Base-by-base conservation (phyloP, 2,888 invertebrate genomes). In the Balanococcus diminutus region DNA sequence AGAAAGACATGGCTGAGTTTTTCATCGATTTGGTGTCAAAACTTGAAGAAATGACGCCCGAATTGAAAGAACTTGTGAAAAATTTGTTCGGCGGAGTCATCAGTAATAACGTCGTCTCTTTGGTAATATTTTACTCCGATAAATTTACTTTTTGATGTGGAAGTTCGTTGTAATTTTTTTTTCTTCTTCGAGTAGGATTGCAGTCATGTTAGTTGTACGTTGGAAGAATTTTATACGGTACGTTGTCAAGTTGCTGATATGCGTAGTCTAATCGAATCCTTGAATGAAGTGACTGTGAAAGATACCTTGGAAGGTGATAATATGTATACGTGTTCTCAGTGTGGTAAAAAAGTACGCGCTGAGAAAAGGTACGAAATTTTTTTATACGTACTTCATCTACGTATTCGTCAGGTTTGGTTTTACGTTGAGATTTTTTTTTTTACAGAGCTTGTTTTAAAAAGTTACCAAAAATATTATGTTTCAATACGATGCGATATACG, bases 1-100 rank as follows among this genome's bases (percentile, higher is more conserved):
- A 98, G 90, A 98, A 98, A 89, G 98, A 98, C 89, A 98, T 98
- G 98, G 97, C 98, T 0, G 98, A 98, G 90, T 98, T 98, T 91
- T 98, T 98, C 90, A 98, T 98, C 86, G 98, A 98, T 91, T 93
- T 98, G 81, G 97, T 98, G 39, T 97, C 97, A 28, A 98, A 98
- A 90, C 91, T 98, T 16, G 98, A 98, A 90, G 98, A 98, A 90
- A 98, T 98, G 96, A 96, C 97, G 1, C 95, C 96, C 0, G 95
- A 96, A 87, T 90, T 97, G 56, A 98, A 97, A 90, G 94, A 93
- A 88, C 92, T 98, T 31, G 96, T 98, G 5, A 98, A 98, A 89
- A 95, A 94, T 16, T 91, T 98, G 42, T 98, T 98, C 90, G 97
- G 98, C 89, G 98, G 98, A 46, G 96, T 96, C 0, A 93, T 97